phyloP scores from a whole-genome alignment of 2,113 vertebrate species.

The Seriola rivoliana region DNA sequence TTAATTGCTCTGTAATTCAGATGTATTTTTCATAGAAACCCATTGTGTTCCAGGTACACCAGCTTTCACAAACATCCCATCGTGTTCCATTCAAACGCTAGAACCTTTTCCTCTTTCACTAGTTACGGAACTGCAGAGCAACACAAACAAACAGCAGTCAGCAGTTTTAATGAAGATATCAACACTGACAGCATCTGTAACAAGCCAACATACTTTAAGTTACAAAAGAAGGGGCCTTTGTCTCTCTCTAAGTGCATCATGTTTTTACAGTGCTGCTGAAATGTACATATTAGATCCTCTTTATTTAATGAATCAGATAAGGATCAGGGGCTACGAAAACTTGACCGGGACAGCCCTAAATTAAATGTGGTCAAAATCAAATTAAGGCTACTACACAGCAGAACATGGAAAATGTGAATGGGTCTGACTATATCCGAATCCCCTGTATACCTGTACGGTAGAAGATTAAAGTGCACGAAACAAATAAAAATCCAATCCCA shows the following conservation, averaged over 20 bases:
- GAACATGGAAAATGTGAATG: constrained; percentile 1
- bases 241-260: neutral
- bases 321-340: neutral
- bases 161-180: neutral
- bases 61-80: neutral
- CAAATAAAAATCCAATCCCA: constrained; percentile 63
- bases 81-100: neutral
- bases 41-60: neutral
- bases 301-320: neutral
- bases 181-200: neutral
- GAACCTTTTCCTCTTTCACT: neutral
- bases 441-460: constrained; percentile 18
- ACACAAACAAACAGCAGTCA: constrained; percentile 9
- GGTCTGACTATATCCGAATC: constrained; percentile 29
- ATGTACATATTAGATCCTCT: neutral
- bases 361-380: constrained; percentile 14
- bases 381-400: neutral
- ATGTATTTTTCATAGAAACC: neutral
- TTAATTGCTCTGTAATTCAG: neutral
- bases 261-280: neutral
- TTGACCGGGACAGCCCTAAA: neutral
- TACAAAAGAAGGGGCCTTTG: neutral
- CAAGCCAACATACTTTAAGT: neutral
- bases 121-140: constrained; percentile 1
- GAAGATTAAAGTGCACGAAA: constrained; percentile 41